Conservation (phyloP, 2,797 vertebrate species). For the Huso huso region DNA sequence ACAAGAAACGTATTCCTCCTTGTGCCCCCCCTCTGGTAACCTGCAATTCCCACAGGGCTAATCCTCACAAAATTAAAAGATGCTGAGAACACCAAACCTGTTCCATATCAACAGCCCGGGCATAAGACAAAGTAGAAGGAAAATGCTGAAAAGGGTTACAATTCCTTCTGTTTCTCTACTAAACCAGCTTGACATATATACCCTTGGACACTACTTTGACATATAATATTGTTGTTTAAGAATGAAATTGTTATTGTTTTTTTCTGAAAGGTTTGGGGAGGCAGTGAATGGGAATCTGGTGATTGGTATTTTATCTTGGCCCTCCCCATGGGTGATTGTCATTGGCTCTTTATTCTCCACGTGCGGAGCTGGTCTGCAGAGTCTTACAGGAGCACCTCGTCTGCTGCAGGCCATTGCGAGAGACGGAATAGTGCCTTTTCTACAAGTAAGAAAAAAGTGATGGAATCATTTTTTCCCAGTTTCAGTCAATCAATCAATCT, state of each 20-base stretch:
- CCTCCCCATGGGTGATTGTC: conserved; percentile 94
- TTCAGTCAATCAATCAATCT: background rate
- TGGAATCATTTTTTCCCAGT: too few relatives aligned
- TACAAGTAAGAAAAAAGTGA: conserved; percentile 60
- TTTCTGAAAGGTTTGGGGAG: conserved; percentile 70
- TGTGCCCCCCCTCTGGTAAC: too few relatives aligned
- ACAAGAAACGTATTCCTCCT: too few relatives aligned
- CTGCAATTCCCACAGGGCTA: too few relatives aligned
- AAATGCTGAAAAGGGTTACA: background rate
- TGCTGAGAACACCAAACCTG: too few relatives aligned
- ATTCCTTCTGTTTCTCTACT: too few relatives aligned
- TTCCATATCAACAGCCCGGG: too few relatives aligned
- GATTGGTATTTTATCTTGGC: conserved; percentile 88
- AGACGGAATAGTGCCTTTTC: conserved; percentile 85
- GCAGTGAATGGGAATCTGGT: conserved; percentile 87
- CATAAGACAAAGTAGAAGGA: background rate
- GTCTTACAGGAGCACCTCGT: conserved; percentile 85
- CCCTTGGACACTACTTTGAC: too few relatives aligned
- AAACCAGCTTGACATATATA: too few relatives aligned
- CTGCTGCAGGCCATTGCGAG: conserved; percentile 89
- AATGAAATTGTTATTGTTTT: background rate
- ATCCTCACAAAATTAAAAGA: too few relatives aligned
- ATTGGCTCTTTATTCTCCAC: conserved; percentile 96
- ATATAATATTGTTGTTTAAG: too few relatives aligned
- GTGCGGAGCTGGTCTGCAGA: conserved; percentile 89